Conservation (phyloP, 2,113 vertebrate genomes). For the Gallinago media region DNA sequence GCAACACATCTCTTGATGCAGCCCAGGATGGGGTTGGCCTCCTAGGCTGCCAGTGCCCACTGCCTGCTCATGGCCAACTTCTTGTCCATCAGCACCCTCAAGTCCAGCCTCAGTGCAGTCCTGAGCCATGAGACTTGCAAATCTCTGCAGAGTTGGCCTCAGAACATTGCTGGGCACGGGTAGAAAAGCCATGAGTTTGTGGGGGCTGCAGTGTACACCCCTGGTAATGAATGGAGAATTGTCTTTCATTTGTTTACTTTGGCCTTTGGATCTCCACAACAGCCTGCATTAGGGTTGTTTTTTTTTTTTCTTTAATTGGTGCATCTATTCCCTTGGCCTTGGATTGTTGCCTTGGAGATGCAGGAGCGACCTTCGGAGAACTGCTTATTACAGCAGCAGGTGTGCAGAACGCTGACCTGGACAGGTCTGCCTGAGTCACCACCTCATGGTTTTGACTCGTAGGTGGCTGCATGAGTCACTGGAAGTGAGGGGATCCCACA, state of each 20-base stretch:
- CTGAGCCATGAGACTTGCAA: neutral
- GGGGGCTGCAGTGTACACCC: neutral
- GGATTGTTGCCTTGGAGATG: constrained; percentile 56
- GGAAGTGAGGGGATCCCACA: neutral
- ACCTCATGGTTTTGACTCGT: neutral
- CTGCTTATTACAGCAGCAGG: constrained; percentile 49
- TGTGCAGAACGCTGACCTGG: constrained; percentile 17
- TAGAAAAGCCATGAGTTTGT: neutral
- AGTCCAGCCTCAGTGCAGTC: neutral
- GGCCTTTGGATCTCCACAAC: neutral
- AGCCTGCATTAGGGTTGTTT: neutral
- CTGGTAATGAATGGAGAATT: neutral
- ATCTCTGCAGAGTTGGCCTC: neutral
- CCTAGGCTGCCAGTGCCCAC: too few species aligned
- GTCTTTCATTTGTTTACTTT: constrained; percentile 5
- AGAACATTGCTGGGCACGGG: neutral
- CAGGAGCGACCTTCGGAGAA: neutral
- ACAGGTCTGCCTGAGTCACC: neutral
- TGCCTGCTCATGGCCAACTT: too few species aligned
- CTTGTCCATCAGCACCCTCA: too few species aligned
- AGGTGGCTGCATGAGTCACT: constrained; percentile 2
- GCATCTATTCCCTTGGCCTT: constrained; percentile 27
- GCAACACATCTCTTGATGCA: too few species aligned
- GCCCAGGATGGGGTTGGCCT: too few species aligned
- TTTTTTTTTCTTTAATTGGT: constrained; percentile 22